Conservation (phyloP, 2,888 invertebrate species). For the Oscheius sp. region DNA sequence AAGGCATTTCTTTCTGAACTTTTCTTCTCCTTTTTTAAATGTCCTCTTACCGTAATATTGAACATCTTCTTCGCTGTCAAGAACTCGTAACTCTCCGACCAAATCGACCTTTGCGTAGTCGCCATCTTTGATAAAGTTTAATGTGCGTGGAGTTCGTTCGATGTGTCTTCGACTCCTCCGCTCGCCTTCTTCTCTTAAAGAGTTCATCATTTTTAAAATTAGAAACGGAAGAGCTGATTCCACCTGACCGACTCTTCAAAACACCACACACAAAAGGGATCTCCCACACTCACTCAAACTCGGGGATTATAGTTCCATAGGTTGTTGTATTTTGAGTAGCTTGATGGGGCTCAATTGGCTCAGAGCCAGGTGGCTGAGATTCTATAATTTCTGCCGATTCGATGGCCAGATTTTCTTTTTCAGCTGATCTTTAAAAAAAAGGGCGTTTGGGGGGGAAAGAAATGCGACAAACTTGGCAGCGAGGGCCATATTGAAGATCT, state of each 20-base stretch:
- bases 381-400: background rate
- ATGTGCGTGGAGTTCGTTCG: background rate
- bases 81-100: constrained; percentile 64
- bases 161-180: constrained; percentile 3
- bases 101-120: constrained; percentile 57
- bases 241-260: too few relatives aligned
- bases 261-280: too few relatives aligned
- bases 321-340: background rate
- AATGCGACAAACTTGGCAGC: background rate
- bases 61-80: constrained; percentile 65
- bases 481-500: constrained; percentile 13
- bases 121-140: constrained; percentile 31
- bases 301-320: constrained; percentile 14
- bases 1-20: constrained; percentile 8
- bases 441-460: background rate
- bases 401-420: background rate
- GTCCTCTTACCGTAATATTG: constrained; percentile 53
- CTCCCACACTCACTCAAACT: background rate
- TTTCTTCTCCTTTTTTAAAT: background rate
- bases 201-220: background rate
- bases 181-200: background rate
- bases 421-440: background rate
- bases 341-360: constrained; percentile 1
- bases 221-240: background rate
- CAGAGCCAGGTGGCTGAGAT: constrained; percentile 6